Base-by-base conservation (phyloP, 2,888 invertebrate species). In the Drosophila tripunctata region DNA sequence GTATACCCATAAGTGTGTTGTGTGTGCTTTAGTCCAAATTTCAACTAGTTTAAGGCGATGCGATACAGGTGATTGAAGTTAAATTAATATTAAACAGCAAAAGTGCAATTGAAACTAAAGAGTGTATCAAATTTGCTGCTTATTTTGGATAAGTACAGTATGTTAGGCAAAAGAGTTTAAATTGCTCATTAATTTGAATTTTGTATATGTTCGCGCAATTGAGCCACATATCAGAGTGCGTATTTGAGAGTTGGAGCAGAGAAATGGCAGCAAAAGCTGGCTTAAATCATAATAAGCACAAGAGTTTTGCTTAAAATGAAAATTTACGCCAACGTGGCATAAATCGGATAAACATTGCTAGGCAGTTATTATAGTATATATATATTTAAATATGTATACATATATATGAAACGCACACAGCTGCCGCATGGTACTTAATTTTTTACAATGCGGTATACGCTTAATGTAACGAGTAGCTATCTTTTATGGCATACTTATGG, bases 201-300 rank as follows among this genome's bases (percentile, higher is more conserved):
- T n/a, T n/a, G n/a, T n/a, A n/a, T n/a, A n/a, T n/a, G n/a, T n/a
- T 22, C 22, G 1, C 2, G 12, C 4, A 41, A 41, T 14, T 22
- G 15, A 15, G 10, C 36, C 33, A 41, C 27, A 35, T 45, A 38
- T 15, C 24, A 5, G 14, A 31, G 19, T 15, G 15, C 10, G 7
- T 10, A 2, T 15, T 6, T 14, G 6, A 27, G 12, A 35, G 35
- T 17, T 17, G 19, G 4, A 15, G 8, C 10, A 7, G 36, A 15
- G 24, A 17, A 48, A 31, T 40, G 43, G 57, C 57, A 50, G 55
- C 21, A 4, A 14, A 36, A 31, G 31, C 17, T 15, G 31, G 17
- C 69, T 77, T 77, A 63, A 80, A 77, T 84, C 81, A 58, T 63
- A 78, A 81, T 77, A 74, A 80, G 47, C 68, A 45, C 30, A 43